Evolutionary conservation across 2,113 vertebrate species (phyloP).

Genomic region (Microtus oregoni): DNA sequence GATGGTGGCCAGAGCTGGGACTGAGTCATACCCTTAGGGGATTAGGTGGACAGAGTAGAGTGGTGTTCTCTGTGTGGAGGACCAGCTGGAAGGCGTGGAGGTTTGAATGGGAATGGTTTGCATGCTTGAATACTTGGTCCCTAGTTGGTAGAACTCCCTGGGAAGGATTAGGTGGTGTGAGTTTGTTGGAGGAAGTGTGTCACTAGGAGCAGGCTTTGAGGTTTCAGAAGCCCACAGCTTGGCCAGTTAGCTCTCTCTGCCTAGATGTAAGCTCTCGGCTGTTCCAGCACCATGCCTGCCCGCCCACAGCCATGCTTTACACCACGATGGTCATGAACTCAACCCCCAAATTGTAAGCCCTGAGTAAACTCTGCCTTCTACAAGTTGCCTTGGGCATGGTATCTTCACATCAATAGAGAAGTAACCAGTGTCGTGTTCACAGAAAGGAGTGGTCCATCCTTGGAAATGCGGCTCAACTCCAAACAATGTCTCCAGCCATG

Average conservation of each 20-base stretch:
- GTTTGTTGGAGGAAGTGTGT: neutral
- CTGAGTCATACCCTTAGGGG: neutral
- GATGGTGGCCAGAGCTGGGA: neutral
- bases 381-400: neutral
- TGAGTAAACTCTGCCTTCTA: too few relatives aligned
- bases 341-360: too few relatives aligned
- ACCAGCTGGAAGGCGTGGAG: neutral
- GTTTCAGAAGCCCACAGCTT: neutral
- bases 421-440: neutral
- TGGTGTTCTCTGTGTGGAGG: neutral
- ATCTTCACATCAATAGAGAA: neutral
- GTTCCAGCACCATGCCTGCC: neutral
- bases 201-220: neutral
- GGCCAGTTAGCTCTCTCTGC: neutral
- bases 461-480: neutral
- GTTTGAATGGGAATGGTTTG: neutral
- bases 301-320: too few relatives aligned
- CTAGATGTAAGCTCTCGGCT: neutral
- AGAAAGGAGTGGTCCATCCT: neutral
- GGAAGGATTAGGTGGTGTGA: neutral
- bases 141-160: neutral
- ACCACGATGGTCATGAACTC: too few relatives aligned
- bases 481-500: slow-evolving; percentile 32
- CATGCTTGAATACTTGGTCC: neutral
- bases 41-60: too few relatives aligned